Evolutionary conservation across 92 coral and sea anemone genomes (phyloP).

Genomic region (Porites divaricata): DNA sequence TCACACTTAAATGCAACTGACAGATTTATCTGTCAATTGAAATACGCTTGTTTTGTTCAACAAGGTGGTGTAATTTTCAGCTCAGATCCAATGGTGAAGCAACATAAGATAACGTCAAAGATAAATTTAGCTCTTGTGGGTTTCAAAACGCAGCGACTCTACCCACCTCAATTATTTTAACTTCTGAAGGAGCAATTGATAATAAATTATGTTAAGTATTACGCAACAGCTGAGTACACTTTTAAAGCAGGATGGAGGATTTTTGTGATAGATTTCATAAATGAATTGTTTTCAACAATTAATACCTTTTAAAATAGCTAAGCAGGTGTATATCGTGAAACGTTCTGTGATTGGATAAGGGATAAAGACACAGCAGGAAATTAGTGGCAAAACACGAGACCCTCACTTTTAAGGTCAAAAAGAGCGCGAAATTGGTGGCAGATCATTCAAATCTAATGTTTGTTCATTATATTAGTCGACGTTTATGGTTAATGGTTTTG

Average conservation of each 20-base stretch:
- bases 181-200: too few species aligned
- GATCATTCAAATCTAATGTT: background rate
- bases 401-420: background rate
- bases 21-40: constrained; percentile 1
- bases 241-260: too few species aligned
- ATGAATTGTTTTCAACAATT: background rate
- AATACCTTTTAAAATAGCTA: background rate
- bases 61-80: constrained; percentile 26
- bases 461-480: background rate
- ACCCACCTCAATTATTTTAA: too few species aligned
- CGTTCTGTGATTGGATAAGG: constrained; percentile 8
- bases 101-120: constrained; percentile 11
- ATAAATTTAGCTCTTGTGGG: constrained; percentile 4
- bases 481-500: background rate
- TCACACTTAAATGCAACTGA: background rate
- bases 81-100: constrained; percentile 16
- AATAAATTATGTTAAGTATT: too few species aligned
- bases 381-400: constrained; percentile 6
- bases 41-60: constrained; percentile 18
- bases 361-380: background rate
- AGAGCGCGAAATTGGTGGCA: background rate
- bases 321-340: constrained; percentile 7
- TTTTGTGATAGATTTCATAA: too few species aligned
- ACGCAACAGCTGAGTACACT: too few species aligned
- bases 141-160: background rate